These are phyloP conservation scores for Malurus cyaneus DNA, from an alignment of 2,113 vertebrate genomes.

Conservation along the genomic window DNA sequence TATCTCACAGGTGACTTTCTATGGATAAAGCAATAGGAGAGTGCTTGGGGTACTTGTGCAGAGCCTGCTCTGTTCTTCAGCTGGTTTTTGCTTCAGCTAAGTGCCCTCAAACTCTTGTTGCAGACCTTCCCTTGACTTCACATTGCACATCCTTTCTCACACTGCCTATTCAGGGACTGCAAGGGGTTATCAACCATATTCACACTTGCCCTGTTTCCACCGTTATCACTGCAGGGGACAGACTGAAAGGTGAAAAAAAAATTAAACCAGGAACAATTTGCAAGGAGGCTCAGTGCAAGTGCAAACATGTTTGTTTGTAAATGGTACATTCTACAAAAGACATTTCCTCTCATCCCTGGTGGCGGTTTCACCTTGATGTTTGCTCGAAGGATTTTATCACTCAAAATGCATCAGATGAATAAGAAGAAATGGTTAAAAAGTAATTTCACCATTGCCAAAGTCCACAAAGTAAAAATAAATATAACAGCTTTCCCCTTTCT, in stretches of 20 bases:
- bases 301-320: neutral
- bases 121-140: neutral
- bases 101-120: neutral
- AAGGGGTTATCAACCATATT: neutral
- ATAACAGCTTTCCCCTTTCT: neutral
- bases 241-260: neutral
- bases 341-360: neutral
- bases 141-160: accelerated
- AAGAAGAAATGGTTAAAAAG: slow-evolving; percentile 63
- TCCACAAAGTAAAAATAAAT: slow-evolving; percentile 25
- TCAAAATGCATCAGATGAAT: slow-evolving; percentile 60
- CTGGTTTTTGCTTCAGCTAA: neutral
- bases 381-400: slow-evolving; percentile 57
- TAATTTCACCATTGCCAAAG: slow-evolving; percentile 48
- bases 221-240: neutral
- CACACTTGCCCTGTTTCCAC: neutral
- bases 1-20: neutral
- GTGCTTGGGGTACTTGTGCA: neutral
- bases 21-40: neutral
- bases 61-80: neutral
- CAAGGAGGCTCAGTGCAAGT: neutral
- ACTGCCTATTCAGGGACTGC: neutral
- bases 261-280: neutral
- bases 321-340: neutral
- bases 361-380: slow-evolving; percentile 43